Evolutionary conservation across 2,888 invertebrate species (phyloP), one percentile per base, ranked within the genome.

Genomic region (Noctua comes): DNA sequence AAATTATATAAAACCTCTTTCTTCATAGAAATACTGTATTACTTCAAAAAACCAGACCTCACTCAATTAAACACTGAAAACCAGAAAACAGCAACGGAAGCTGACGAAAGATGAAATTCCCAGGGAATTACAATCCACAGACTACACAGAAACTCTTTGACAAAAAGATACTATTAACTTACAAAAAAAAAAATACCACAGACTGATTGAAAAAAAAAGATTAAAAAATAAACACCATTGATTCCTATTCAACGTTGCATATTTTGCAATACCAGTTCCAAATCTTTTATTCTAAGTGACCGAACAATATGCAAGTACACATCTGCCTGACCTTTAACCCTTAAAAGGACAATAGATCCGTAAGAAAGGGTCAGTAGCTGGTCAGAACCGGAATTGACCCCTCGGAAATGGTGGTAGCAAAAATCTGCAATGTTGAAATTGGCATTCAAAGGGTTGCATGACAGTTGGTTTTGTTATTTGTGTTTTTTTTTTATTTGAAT

Each of bases 321-420:
- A 95, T 95, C 96, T 95, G 96, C 92, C 89, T 88, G 91, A 92
- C 93, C 93, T 93, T 92, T 92, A 82, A 93, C 93, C 92, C 71
- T 69, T 91, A 84, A 82, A 78, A 81, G 77, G 86, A 95, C 93
- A 94, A 94, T 91, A 65, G 79, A 40, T 59, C 88, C 88, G 88
- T 87, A 95, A 96, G 95, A 93, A 96, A 62, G 88, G 88, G 87
- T 88, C 88, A 88, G 70, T 87, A 64, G 43, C n/a, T 79, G 87
- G 88, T 87, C 87, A 79, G 24, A 86, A 82, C 84, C 84, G 86
- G 84, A 78, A 68, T 79, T 76, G 76, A 86, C 83, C 77, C 83
- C 51, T 62, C 65, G 16, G 27, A 46, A 74, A 73, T 36, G 36
- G 65, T 51, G 10, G 43, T 31, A 36, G 4, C 40, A 69, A 72